Evolutionary conservation across 2,797 vertebrate species (phyloP), one percentile per base, ranked within the genome.

Genomic region (Eleutherodactylus coqui): DNA sequence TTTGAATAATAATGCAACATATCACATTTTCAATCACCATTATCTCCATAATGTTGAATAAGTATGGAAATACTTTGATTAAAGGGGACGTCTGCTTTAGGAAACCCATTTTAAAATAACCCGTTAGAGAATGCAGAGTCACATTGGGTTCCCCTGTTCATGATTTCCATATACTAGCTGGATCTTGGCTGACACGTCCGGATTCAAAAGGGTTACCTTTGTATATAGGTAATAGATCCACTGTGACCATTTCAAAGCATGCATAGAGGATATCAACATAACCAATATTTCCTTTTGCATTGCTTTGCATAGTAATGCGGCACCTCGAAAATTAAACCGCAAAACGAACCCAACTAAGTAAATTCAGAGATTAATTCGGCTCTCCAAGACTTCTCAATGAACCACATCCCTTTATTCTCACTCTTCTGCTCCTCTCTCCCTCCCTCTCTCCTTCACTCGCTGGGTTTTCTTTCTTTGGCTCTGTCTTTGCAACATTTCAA

Each of bases 401-500:
- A 62, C 86, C 82, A 67, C 70, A 75, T 87, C 82, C 82, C 82
- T 84, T 87, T 84, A 87, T 87, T 87, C 86, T 84, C 93, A 93
- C 75, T 84, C 47, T 55, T 79, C 49, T 77, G 36, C 27, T 69
- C 34, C 53, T 84, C 49, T 70, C 75, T 85, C 83, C 87, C 87
- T 88, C 84, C 79, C 86, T 87, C 67, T 82, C 60, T 87, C 73
- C 83, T 82, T 73, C 72, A 19, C 79, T 87, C 82, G 85, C 72
- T 62, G 89, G 89, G 84, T 41, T 67, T 10, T 38, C 34, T 86
- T 88, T 88, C 90, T 92, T 90, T 91, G 88, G 81, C 91, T 91
- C 90, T 88, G 90, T 89, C 92, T 94, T 94, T 94, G 92, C 93
- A 96, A 92, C 93, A 96, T 97, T 97, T 97, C 96, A 98, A 98